Evolutionary conservation across 2,888 invertebrate species (phyloP), one percentile per base, ranked within the genome.

Genomic region (Lasioglossum figueresi): DNA sequence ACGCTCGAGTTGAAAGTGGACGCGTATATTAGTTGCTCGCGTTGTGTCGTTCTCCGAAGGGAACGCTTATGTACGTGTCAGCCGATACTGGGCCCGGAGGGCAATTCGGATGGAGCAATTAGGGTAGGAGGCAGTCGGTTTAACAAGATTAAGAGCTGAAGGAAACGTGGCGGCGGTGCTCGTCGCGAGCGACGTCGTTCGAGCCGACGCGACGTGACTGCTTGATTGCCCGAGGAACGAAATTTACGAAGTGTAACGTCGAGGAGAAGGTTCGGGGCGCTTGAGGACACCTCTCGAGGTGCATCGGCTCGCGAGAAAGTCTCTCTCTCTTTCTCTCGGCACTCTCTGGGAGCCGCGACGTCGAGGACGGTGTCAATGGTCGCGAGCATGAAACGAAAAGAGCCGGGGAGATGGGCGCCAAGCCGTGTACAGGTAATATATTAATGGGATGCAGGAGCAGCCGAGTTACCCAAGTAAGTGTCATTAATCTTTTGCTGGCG

Each of bases 371-470:
- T 88, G 88, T 85, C 88, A 84, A 89, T 87, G 87, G 82, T 82
- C 75, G 84, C 74, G 76, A 77, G 74, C 77, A 79, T 72, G 74
- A 70, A 78, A 77, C 82, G 85, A 82, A 82, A 76, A 80, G 70
- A 59, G 59, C 37, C 71, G 52, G 80, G 70, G 79, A 80, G 81
- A 85, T 71, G 86, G 78, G 27, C 78, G 77, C 77, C 56, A 56
- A 56, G 56, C 56, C 70, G 80, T 78, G 85, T 87, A 89, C 85
- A 83, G 86, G 85, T 92, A 91, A 92, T 91, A 86, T 91, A 91
- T 92, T 91, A 92, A 92, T 92, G 91, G 90, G 91, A 91, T 91
- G 91, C 91, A 88, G 89, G 77, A 86, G 86, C 85, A 86, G 85
- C 80, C 82, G 87, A 88, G 90, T 87, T 91, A 86, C 83, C 89